phyloP scores from a whole-genome alignment of 2,797 vertebrate species.

The Limosa lapponica region DNA sequence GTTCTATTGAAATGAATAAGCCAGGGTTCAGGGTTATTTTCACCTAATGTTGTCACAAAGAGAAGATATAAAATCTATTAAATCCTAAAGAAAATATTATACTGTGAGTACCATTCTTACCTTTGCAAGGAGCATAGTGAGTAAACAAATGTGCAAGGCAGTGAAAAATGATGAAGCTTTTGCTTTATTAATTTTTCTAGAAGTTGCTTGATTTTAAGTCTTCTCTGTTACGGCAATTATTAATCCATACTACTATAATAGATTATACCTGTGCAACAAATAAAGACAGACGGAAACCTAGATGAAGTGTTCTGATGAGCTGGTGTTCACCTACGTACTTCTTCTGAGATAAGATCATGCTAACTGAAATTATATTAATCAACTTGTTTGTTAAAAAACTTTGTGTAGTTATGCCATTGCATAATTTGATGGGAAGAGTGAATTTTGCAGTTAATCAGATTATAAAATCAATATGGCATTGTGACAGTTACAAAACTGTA shows the following conservation, averaged over 20 bases:
- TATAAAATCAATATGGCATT: neutral
- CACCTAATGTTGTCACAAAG: neutral
- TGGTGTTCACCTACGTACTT: neutral
- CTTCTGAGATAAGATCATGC: neutral
- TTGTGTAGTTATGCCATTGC: neutral
- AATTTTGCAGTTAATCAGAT: neutral
- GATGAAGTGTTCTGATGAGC: neutral
- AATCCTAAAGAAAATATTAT: neutral
- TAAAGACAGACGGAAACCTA: neutral
- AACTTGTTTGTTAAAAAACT: neutral
- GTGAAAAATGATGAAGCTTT: neutral
- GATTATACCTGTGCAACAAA: neutral
- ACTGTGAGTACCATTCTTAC: neutral
- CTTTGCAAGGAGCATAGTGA: neutral
- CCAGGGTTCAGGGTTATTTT: neutral
- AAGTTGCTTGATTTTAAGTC: neutral
- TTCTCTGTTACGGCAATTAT: neutral
- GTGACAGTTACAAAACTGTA: neutral
- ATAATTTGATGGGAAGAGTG: neutral
- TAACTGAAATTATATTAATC: neutral
- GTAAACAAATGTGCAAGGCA: neutral
- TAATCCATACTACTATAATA: neutral
- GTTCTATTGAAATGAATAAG: neutral
- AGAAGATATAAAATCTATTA: neutral
- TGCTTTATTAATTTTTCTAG: neutral